Evolutionary conservation across 2,113 vertebrate genomes (phyloP).

Genomic region (Oceanites oceanicus): DNA sequence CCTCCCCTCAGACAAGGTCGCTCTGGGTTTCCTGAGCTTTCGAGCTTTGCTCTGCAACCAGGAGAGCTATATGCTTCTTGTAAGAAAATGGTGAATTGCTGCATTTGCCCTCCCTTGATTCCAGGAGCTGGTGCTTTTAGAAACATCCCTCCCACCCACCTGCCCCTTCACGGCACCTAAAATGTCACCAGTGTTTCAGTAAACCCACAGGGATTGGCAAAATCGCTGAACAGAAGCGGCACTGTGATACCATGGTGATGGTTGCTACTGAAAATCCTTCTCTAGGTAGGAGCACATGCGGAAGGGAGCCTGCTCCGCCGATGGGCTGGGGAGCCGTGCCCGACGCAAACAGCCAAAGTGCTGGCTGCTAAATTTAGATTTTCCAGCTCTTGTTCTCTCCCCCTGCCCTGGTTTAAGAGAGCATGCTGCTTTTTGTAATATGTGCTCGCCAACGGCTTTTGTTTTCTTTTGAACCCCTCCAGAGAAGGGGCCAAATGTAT

Average conservation of each 20-base stretch:
- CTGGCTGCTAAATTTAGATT: slow-evolving; percentile 30
- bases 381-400: slow-evolving; percentile 3
- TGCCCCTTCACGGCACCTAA: slow-evolving; percentile 42
- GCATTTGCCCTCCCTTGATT: neutral
- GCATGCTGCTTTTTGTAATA: neutral
- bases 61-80: neutral
- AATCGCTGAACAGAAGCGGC: neutral
- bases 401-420: neutral
- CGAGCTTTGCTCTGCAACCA: neutral
- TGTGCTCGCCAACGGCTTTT: neutral
- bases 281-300: neutral
- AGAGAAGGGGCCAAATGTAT: neutral
- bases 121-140: neutral
- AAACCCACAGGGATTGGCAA: neutral
- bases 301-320: neutral
- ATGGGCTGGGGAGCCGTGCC: neutral
- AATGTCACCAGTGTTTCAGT: slow-evolving; percentile 30
- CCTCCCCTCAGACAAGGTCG: neutral
- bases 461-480: neutral
- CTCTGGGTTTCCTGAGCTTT: neutral
- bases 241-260: slow-evolving; percentile 59
- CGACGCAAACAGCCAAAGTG: neutral
- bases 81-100: neutral
- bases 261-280: slow-evolving; percentile 57
- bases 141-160: slow-evolving; percentile 9